Base-by-base conservation (phyloP, 2,797 vertebrate species). In the Sebastes matsubarae region DNA sequence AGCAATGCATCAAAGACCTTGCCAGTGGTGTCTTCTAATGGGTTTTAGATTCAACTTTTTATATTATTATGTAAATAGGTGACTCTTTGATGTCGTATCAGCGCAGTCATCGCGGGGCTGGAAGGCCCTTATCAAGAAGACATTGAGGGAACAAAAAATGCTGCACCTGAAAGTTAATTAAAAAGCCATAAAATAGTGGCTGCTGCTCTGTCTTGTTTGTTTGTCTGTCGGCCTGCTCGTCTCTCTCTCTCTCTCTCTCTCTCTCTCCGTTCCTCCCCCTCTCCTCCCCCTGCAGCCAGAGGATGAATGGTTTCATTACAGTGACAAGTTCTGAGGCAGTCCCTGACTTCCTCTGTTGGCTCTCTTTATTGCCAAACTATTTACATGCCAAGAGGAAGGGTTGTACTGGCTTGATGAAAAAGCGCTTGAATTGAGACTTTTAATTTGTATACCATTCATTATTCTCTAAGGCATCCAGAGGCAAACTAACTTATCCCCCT, bases 261-360 rank as follows among this genome's bases (percentile, higher is more conserved):
- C 20, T 54, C 20, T 55, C n/a, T 55, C 55, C 6, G 0, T 58
- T 30, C 68, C 50, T 46, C 61, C 52, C 69, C 22, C 61, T 52
- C 68, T 3, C 38, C 69, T 75, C 73, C 57, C 78, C 85, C 76
- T 72, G 68, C 80, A 87, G 85, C 87, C 89, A 78, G 71, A 92
- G 86, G 89, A 93, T 92, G 91, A 93, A 94, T 88, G 90, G 87
- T 94, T 93, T 94, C 87, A 95, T 95, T 95, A 95, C 89, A 87
- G 88, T 94, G 93, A 94, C 91, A 88, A 87, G 91, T 91, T 92
- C 79, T 72, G 52, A 82, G 92, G 87, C 89, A 83, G 84, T 89
- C 80, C 89, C 83, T 92, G 88, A 75, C 90, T 89, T 79, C 83
- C 86, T 88, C 88, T 92, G 80, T 82, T 86, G 85, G 75, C 86